phyloP scores from a whole-genome alignment of 92 coral and sea anemone species.

The Palythoa grandiflora region DNA sequence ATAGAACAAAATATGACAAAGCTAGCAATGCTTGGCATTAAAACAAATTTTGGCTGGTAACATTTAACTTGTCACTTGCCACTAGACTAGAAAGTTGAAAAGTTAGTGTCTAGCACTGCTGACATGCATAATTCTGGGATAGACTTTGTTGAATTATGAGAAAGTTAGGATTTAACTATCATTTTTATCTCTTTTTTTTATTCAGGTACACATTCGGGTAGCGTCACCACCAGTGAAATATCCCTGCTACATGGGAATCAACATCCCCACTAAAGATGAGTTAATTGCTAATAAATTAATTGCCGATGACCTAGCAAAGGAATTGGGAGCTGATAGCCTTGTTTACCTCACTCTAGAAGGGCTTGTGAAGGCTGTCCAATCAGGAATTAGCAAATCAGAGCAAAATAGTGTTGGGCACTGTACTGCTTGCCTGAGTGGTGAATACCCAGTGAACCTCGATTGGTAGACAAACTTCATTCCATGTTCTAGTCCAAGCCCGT shows the following conservation, averaged over 20 bases:
- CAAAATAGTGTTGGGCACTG: slow-evolving; percentile 80
- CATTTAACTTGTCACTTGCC: no score
- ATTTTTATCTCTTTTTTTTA: not conserved
- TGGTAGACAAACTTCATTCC: slow-evolving; percentile 60
- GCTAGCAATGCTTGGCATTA: no score
- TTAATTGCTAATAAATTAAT: slow-evolving; percentile 87
- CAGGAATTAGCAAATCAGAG: slow-evolving; percentile 64
- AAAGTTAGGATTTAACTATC: no score
- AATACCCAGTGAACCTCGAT: slow-evolving; percentile 93
- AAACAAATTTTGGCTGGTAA: no score
- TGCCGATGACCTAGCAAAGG: slow-evolving; percentile 78
- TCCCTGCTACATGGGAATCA: slow-evolving; percentile 99
- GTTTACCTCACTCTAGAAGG: slow-evolving; percentile 90
- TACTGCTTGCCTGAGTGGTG: slow-evolving; percentile 91
- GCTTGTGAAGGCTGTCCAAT: slow-evolving; percentile 84
- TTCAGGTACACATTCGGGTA: slow-evolving; percentile 93
- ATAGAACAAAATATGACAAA: no score
- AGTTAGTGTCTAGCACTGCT: no score
- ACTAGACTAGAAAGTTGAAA: no score
- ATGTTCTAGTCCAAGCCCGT: no score
- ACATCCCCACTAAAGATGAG: slow-evolving; percentile 94
- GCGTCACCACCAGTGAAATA: slow-evolving; percentile 96
- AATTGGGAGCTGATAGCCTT: slow-evolving; percentile 90
- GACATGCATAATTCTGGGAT: no score
- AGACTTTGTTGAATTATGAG: no score